These are phyloP conservation scores for Mungos mungo DNA, from an alignment of 2,113 vertebrate species.

Conservation along the genomic window DNA sequence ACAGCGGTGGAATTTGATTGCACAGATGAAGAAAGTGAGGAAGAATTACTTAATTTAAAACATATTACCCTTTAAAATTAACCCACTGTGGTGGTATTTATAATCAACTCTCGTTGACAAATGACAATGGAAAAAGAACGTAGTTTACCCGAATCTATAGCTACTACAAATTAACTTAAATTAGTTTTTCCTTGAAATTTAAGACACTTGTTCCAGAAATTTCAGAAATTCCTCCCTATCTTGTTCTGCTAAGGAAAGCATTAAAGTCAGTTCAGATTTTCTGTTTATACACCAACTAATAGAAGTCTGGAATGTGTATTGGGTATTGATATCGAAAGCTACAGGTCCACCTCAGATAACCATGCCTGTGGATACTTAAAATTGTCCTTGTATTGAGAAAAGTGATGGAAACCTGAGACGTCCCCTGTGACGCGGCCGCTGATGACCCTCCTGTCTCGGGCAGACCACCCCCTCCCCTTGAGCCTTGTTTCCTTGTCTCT, in stretches of 20 bases:
- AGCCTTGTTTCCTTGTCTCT: background rate
- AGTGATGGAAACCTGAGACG: background rate
- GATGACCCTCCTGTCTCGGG: background rate
- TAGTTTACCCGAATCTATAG: background rate
- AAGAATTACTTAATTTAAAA: background rate
- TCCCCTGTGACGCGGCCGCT: background rate
- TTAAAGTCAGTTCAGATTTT: background rate
- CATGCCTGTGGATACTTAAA: background rate
- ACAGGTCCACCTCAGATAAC: background rate
- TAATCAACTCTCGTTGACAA: background rate
- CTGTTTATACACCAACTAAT: background rate
- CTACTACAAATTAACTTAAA: background rate
- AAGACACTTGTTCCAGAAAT: background rate
- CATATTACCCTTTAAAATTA: background rate
- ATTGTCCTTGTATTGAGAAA: background rate
- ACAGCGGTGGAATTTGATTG: background rate
- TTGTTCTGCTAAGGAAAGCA: background rate
- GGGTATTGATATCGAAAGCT: background rate
- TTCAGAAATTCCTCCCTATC: background rate
- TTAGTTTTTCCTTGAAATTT: slow-evolving; percentile 5
- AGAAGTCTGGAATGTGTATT: background rate
- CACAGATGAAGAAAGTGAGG: background rate
- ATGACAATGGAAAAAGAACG: background rate
- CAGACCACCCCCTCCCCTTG: background rate
- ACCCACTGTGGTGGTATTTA: background rate